Evolutionary conservation across 2,113 vertebrate genomes (phyloP), one percentile per base, ranked within the genome.

Genomic region (Arothron firmamentum): DNA sequence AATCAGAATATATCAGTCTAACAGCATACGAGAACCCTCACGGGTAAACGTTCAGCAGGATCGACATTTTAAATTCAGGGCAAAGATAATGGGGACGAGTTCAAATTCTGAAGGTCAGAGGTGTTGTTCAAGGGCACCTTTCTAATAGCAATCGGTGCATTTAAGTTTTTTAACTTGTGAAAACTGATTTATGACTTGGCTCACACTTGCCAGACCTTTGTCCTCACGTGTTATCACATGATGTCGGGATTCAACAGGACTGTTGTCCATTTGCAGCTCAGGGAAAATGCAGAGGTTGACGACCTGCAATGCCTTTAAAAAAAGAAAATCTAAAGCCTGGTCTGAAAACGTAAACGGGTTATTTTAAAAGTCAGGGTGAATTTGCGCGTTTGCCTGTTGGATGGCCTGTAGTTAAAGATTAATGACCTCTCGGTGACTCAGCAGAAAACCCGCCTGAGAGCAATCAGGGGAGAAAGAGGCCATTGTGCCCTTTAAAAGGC

Each of bases 361-460:
- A 46, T 55, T 65, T 12, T 52, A 46, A 61, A 53, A 42, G 54
- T 53, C 16, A 6, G 41, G 57, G 43, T 72, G n/a, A 9, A 25
- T 50, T 19, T 56, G 68, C 64, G 23, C 1, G 15, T 48, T 59
- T 65, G 77, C 52, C 52, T 62, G 28, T 56, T 11, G 46, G 66
- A 68, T 64, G 34, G 61, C 15, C 54, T 68, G 12, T 74, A 55
- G 81, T 80, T 80, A 84, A 80, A 78, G 72, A 86, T 84, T 83
- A 80, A 86, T 81, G 62, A 47, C 21, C 31, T 72, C 74, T 42
- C 6, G 1, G 77, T 88, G 86, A 88, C 59, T 86, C 86, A 83
- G 83, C 86, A 74, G 48, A 75, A 72, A 59, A 9, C 49, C 49
- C 57, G 72, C 54, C 60, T 0, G 38, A 56, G 52, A 55, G 67